Evolutionary conservation across 2,797 vertebrate genomes (phyloP).

Genomic region (Chelon labrosus): DNA sequence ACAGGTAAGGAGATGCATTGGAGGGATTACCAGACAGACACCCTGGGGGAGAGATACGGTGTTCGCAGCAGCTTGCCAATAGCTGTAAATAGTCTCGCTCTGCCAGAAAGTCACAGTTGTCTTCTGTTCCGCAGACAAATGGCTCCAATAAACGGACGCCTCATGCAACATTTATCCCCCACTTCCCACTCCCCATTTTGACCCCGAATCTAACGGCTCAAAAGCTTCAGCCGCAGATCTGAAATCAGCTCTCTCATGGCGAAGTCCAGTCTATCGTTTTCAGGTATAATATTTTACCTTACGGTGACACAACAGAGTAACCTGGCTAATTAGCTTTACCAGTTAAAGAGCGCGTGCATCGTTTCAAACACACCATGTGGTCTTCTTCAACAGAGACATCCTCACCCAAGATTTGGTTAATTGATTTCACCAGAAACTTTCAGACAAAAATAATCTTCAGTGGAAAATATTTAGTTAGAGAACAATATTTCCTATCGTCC

Average conservation of each 20-base stretch:
- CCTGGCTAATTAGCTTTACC: too few species aligned
- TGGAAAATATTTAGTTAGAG: too few species aligned
- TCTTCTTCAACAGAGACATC: too few species aligned
- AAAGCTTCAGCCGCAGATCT: conserved; percentile 27
- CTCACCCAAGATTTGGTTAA: too few species aligned
- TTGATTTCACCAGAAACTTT: too few species aligned
- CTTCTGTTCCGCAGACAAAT: conserved; percentile 74
- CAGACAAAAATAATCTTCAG: too few species aligned
- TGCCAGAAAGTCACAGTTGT: conserved; percentile 76
- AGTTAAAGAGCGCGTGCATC: too few species aligned
- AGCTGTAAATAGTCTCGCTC: conserved; percentile 73
- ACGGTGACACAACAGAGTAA: too few species aligned
- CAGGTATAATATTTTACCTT: conserved; percentile 3
- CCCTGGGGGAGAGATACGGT: conserved; percentile 47
- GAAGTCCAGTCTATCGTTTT: neutral
- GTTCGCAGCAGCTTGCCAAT: conserved; percentile 70
- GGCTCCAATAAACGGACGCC: conserved; percentile 63
- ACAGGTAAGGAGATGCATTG: conserved; percentile 75
- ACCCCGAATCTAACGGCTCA: conserved; percentile 27
- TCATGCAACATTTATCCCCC: conserved; percentile 54
- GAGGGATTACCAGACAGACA: conserved; percentile 69
- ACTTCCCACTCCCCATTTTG: conserved; percentile 12
- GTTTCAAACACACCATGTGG: too few species aligned
- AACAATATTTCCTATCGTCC: too few species aligned
- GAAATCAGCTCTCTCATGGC: neutral